Evolutionary conservation across 2,888 invertebrate species (phyloP), one percentile per base, ranked within the genome.

Genomic region (Pyrrhosoma nymphula): DNA sequence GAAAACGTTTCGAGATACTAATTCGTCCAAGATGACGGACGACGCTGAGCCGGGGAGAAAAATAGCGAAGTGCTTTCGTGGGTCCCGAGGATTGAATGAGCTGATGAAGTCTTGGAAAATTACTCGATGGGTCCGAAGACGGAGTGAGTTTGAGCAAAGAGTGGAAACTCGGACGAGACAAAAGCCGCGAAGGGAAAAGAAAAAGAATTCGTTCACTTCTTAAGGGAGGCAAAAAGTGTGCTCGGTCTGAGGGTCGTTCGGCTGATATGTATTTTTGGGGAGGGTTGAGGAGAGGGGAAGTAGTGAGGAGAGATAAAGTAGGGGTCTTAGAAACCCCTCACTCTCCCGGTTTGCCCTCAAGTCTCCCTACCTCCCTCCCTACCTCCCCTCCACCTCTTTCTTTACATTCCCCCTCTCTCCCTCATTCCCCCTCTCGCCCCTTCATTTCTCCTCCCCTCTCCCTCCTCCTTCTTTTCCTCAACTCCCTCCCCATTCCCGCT

Each of bases 191-290:
- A n/a, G 20, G 60, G 20, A 39, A 89, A 89, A 60, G 60, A 60
- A 39, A 89, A 89, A 89, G 89, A 55, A 12, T 89, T 55, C 55
- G 89, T 26, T 26, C 35, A 89, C 47, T 26, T 56, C n/a, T 55
- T 56, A 55, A 89, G 89, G 89, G 16, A 14, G 14, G 47, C 55
- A 55, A 23, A n/a, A 89, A 89, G 89, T 89, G 93, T 93, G 75
- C 69, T 93, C 47, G 8, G 93, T 69, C 69, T 47, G 56, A 89
- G 89, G n/a, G 55, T 0, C n/a, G 89, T 55, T 89, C 89, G 55
- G 69, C 69, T 47, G 93, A 75, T 75, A 93, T 69, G 93, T 75
- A 93, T 93, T 93, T 93, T 93, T 69, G 93, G 82, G 93, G 26
- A 69, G 47, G 47, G 69, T 69, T 75, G 93, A 91, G 18, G 10